Base-by-base conservation (phyloP, 2,888 invertebrate species). In the Ceramica pisi region DNA sequence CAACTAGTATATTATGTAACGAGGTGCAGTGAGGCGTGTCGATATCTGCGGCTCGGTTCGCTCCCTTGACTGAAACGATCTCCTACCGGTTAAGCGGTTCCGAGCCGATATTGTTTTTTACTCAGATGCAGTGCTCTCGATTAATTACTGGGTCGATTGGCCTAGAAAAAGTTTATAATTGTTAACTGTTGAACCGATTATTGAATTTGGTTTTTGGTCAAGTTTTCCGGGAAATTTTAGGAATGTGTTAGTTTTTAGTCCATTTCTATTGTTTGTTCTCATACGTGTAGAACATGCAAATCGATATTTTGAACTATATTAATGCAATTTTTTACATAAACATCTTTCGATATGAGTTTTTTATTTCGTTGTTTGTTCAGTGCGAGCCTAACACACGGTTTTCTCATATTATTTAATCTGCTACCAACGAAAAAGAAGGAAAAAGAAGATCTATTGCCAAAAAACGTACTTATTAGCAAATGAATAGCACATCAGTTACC, bases 401-500 rank as follows among this genome's bases (percentile, higher is more conserved):
- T 31, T 31, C 31, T 31, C n/a, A n/a, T n/a, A n/a, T n/a, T n/a
- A n/a, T n/a, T n/a, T n/a, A n/a, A n/a, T n/a, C n/a, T n/a, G n/a
- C n/a, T n/a, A n/a, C n/a, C n/a, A n/a, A n/a, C n/a, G n/a, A n/a
- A n/a, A n/a, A n/a, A n/a, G n/a, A n/a, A n/a, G n/a, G n/a, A n/a
- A n/a, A n/a, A n/a, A n/a, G n/a, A n/a, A n/a, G n/a, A n/a, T 31
- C 31, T 31, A 3, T 31, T 41, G 14, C 5, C 14, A 41, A 14
- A 41, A 41, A 14, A 38, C 1, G n/a, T n/a, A 38, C 5, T 14
- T 14, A 41, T 4, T 14, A 16, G 14, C 12, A 1, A 38, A 38
- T 41, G 14, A 41, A 41, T 12, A 12, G 12, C 41, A 14, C 10
- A 16, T 41, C 6, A 16, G 19, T 66, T 89, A 98, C 92, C 99